Conservation (phyloP, 2,113 vertebrate genomes). For the Glaucomys volans region DNA sequence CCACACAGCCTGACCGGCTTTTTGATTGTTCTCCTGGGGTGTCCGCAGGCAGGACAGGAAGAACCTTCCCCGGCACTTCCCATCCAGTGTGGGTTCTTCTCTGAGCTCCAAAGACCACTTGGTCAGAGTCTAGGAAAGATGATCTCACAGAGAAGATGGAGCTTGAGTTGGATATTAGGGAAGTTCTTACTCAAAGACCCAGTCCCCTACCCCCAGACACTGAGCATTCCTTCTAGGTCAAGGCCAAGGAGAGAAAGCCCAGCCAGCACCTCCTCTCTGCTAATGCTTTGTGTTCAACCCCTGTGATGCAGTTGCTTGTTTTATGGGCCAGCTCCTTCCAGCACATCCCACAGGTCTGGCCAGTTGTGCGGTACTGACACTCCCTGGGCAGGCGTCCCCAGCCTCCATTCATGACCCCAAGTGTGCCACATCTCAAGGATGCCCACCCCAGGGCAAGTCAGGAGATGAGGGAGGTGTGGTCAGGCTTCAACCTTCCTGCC, state of each 20-base stretch:
- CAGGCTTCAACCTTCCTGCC: background rate
- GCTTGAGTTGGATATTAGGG: background rate
- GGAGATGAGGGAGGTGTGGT: background rate
- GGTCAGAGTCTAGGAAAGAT: background rate
- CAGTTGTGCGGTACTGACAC: background rate
- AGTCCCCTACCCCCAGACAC: background rate
- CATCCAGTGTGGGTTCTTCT: background rate
- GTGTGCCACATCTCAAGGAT: background rate
- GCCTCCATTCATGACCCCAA: background rate
- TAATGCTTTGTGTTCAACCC: background rate
- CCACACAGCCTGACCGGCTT: background rate
- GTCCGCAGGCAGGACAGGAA: background rate
- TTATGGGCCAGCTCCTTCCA: background rate
- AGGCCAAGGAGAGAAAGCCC: background rate
- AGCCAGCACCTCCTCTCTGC: background rate
- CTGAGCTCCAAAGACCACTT: background rate
- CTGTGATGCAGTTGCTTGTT: background rate
- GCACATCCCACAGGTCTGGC: background rate
- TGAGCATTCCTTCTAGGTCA: background rate
- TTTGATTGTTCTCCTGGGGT: background rate
- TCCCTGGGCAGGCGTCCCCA: background rate
- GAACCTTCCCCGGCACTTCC: background rate
- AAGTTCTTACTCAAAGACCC: background rate
- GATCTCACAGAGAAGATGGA: background rate
- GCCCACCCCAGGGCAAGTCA: background rate